These are phyloP conservation scores for Podocnemis expansa DNA, from an alignment of 2,113 vertebrate species.

Conservation along the genomic window DNA sequence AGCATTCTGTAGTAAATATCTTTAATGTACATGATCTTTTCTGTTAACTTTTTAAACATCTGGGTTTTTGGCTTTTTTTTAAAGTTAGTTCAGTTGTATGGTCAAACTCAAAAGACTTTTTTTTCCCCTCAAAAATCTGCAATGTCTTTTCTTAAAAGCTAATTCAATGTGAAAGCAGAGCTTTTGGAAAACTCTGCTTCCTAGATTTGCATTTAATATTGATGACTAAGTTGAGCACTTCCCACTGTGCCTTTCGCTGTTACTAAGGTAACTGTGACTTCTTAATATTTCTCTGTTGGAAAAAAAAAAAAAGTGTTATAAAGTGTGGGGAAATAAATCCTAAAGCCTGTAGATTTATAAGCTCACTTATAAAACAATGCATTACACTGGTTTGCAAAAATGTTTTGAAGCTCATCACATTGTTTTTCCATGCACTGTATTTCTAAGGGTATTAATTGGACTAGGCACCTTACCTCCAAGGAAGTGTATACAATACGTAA, in stretches of 20 bases:
- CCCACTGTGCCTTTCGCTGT: constrained; percentile 70
- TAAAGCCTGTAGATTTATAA: constrained; percentile 3
- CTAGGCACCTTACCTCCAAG: not conserved
- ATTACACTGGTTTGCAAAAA: not conserved
- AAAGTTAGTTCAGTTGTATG: constrained; percentile 14
- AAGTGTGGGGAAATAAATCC: not conserved
- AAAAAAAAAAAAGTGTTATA: constrained; percentile 41
- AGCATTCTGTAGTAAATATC: constrained; percentile 9
- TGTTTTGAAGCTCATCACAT: not conserved
- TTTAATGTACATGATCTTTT: constrained; percentile 16
- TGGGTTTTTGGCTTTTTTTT: not conserved
- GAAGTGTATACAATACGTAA: not conserved
- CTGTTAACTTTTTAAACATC: constrained; percentile 30
- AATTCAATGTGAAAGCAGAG: not conserved
- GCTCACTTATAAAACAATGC: constrained; percentile 1
- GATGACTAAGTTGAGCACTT: not conserved
- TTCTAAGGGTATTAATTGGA: not conserved
- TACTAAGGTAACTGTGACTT: constrained; percentile 49
- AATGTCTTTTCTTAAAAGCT: constrained; percentile 28
- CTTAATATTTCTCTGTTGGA: constrained; percentile 12
- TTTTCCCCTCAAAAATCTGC: constrained; percentile 5
- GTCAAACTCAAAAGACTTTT: constrained; percentile 2
- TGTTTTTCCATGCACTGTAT: not conserved
- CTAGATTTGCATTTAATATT: constrained; percentile 26
- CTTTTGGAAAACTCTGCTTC: constrained; percentile 3